Base-by-base conservation (phyloP, 2,113 vertebrate genomes). In the Thalassarche chlororhynchos region DNA sequence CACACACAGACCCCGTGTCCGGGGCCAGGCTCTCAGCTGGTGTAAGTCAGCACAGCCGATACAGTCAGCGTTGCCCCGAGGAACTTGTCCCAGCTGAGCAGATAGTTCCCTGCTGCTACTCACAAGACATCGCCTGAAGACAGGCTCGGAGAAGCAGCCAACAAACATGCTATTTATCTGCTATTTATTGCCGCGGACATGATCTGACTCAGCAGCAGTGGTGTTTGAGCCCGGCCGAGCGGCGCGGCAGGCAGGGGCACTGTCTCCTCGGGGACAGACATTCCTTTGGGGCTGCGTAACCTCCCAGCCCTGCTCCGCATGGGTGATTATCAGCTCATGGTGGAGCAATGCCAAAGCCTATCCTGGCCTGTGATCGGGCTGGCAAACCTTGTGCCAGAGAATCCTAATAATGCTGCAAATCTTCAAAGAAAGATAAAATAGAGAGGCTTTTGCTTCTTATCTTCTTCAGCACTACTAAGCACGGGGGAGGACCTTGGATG, bases 371-470 rank as follows among this genome's bases (percentile, higher is more conserved):
- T n/a, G 84, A 72, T 29, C 0, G 1, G 29, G 69, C 74, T 84
- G 94, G 89, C 86, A 92, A 89, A 96, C 81, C 84, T 94, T 28
- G 17, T 49, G 91, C 93, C 87, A 95, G 93, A 95, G 92, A 89
- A 96, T 96, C 84, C 70, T 61, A 93, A 29, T 46, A 96, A 96
- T 72, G 94, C 88, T 84, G 91, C 66, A 95, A 94, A 85, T 93
- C 95, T 91, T 92, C 94, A 89, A 91, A 93, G 97, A 81, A 72
- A 77, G 76, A 97, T 64, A 93, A 91, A 94, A 68, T n/a, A 90
- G 21, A 86, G 54, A 79, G 42, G 44, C 12, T 85, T 93, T 97
- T 80, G 69, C 77, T 89, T 87, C 87, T 82, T 92, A 94, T 96
- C 93, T 94, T 93, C 94, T 89, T 90, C 90, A 89, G 42, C 60